A percentile compares a stretch with the other conserved stretches of the same genome.
Conservation (phyloP, 1,140 invertebrate genomes). For the Fopius arisanus region DNA sequence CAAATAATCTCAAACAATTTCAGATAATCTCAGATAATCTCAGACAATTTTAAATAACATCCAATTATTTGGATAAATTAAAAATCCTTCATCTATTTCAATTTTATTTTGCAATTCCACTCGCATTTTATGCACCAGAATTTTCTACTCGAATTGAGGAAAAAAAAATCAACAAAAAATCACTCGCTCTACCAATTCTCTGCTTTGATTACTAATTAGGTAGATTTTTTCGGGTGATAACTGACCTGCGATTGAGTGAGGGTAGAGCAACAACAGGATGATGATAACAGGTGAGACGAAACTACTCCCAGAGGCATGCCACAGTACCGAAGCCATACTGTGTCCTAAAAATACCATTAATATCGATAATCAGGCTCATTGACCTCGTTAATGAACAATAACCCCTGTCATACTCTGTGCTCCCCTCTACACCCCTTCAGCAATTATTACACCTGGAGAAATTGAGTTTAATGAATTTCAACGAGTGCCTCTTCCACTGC, state of each 20-base stretch:
- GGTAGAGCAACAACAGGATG: constrained; percentile 75
- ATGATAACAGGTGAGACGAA: constrained; percentile 68
- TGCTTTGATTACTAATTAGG: no score
- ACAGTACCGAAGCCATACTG: constrained; percentile 83
- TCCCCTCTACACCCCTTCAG: neutral
- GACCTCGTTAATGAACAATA: neutral
- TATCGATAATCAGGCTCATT: neutral
- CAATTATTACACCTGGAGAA: no score
- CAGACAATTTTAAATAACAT: neutral
- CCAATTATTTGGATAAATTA: no score
- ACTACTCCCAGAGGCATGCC: constrained; percentile 80
- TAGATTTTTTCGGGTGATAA: constrained; percentile 11
- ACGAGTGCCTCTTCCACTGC: no score
- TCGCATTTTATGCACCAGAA: no score
- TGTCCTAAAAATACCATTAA: constrained; percentile 67
- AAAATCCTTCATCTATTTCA: no score
- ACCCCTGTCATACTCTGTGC: neutral
- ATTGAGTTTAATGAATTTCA: no score
- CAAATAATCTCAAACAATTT: neutral
- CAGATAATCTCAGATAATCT: neutral
- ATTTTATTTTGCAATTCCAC: no score
- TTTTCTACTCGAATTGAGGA: no score
- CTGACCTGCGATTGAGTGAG: constrained; percentile 69
- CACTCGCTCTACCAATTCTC: no score
- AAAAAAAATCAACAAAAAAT: no score